Conservation (phyloP, 2,888 invertebrate species). For the Lasioglossum lativentre region DNA sequence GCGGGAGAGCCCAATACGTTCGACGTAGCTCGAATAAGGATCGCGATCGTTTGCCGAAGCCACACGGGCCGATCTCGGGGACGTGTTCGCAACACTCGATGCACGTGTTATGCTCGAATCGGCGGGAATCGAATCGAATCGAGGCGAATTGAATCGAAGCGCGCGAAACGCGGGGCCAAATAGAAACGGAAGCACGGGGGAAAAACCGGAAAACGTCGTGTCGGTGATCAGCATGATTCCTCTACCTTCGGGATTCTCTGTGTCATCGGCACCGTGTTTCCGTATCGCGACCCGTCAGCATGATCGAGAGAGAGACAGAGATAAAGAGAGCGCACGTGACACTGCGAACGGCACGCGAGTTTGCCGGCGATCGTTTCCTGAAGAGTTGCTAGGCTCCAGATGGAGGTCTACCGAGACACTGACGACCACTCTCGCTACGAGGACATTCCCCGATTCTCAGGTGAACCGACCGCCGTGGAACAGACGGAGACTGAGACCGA, state of each 20-base stretch:
- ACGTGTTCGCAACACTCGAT: conserved; percentile 1
- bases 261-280: conserved; percentile 31
- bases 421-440: conserved; percentile 69
- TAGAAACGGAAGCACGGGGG: not conserved
- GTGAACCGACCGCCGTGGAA: conserved; percentile 46
- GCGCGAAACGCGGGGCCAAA: not conserved
- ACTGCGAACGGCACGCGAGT: conserved; percentile 41
- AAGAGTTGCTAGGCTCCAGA: conserved; percentile 58
- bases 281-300: conserved; percentile 7
- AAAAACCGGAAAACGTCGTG: conserved; percentile 7
- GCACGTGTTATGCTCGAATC: not conserved
- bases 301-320: not conserved
- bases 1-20: not conserved
- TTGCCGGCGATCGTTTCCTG: conserved; percentile 41
- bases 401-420: conserved; percentile 74
- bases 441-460: conserved; percentile 71
- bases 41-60: not conserved
- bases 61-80: not conserved
- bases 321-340: conserved; percentile 41
- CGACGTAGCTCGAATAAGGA: not conserved
- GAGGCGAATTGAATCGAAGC: not conserved
- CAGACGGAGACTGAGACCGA: conserved; percentile 1
- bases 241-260: conserved; percentile 29
- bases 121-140: not conserved
- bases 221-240: conserved; percentile 26